phyloP scores from a whole-genome alignment of 2,113 vertebrate genomes.

The Vanacampus margaritifer region DNA sequence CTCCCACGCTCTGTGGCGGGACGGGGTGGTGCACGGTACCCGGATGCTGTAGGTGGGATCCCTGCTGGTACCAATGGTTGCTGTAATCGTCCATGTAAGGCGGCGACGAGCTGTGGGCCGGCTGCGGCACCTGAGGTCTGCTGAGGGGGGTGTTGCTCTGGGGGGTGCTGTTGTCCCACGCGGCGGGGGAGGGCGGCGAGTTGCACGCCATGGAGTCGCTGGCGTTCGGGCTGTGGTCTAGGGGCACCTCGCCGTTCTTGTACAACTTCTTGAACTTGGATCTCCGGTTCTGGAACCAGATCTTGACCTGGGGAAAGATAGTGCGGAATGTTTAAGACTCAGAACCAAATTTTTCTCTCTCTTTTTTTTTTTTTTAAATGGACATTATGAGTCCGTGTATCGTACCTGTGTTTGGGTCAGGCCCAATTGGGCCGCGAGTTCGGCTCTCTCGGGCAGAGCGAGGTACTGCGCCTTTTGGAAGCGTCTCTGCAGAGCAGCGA shows the following conservation, averaged over 20 bases:
- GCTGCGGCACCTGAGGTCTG: conserved; percentile 81
- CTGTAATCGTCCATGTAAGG: conserved; percentile 91
- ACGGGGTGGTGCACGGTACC: conserved; percentile 85
- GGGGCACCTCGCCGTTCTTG: conserved; percentile 93
- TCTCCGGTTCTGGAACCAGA: conserved; percentile 98
- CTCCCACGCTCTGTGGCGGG: conserved; percentile 83
- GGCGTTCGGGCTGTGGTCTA: conserved; percentile 96
- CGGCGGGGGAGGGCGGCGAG: conserved; percentile 86
- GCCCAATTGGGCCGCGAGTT: conserved; percentile 93
- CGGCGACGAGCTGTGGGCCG: conserved; percentile 86
- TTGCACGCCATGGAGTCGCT: conserved; percentile 99
- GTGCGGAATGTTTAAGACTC: too few species aligned
- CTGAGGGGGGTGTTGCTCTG: conserved; percentile 77
- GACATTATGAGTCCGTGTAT: background rate
- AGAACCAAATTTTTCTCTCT: too few species aligned
- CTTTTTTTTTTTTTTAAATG: background rate
- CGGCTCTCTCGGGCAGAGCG: conserved; percentile 91
- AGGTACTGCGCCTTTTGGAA: conserved; percentile 98
- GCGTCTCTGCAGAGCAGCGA: conserved; percentile 92
- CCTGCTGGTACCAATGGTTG: conserved; percentile 91
- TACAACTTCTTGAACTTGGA: conserved; percentile 99
- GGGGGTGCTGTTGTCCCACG: conserved; percentile 87
- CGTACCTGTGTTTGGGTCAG: conserved; percentile 97
- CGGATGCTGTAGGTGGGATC: conserved; percentile 86
- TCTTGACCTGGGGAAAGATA: conserved; percentile 83